These are phyloP conservation scores for Seladonia tumulorum DNA, from an alignment of 2,888 invertebrate species.

Conservation along the genomic window DNA sequence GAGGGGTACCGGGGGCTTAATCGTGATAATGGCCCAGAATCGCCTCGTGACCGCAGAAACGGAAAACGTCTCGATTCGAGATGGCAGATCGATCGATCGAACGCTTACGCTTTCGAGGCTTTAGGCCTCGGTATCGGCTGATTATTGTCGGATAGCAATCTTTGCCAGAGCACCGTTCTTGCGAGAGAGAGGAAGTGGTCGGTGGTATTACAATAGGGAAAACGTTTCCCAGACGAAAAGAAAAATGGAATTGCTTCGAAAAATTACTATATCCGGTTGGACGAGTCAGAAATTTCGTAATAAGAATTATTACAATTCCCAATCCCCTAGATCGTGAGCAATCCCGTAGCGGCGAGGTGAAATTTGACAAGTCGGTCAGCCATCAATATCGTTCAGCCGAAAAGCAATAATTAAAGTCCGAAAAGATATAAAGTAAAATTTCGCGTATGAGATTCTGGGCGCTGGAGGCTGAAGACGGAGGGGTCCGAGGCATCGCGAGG, in stretches of 20 bases:
- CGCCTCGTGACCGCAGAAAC: conserved; percentile 83
- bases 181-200: conserved; percentile 35
- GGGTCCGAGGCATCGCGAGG: conserved; percentile 8
- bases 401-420: conserved; percentile 49
- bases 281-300: no score
- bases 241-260: not conserved
- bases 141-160: conserved; percentile 50
- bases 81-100: conserved; percentile 57
- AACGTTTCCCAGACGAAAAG: not conserved
- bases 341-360: not conserved
- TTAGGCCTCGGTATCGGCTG: conserved; percentile 49
- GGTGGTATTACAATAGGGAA: conserved; percentile 49
- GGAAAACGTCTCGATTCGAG: conserved; percentile 75
- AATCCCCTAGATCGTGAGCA: not conserved
- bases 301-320: not conserved
- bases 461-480: conserved; percentile 8
- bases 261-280: not conserved
- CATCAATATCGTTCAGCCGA: conserved; percentile 14
- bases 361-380: not conserved
- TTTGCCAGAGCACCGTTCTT: conserved; percentile 35
- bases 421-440: conserved; percentile 38
- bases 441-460: conserved; percentile 47
- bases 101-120: conserved; percentile 58
- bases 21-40: conserved; percentile 82
- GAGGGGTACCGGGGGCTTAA: conserved; percentile 77